A percentile compares a stretch with the other conserved stretches of the same genome.
phyloP scores from a whole-genome alignment of 2,113 vertebrate genomes.

The Malurus elegans region DNA sequence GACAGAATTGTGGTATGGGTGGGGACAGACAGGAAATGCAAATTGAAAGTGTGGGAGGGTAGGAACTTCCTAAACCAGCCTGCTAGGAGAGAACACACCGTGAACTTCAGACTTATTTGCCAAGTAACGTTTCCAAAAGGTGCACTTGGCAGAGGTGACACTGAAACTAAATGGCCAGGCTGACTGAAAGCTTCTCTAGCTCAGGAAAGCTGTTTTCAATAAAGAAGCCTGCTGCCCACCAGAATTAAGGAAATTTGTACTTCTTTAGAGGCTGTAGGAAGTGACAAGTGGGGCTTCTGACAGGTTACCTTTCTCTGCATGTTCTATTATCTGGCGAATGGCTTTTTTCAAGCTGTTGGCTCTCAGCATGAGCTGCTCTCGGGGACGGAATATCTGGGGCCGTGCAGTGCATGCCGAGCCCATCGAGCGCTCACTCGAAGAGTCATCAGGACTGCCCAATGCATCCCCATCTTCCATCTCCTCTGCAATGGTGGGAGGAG shows the following conservation, averaged over 20 bases:
- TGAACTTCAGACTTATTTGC: neutral
- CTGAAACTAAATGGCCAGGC: neutral
- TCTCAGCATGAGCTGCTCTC: slow-evolving; percentile 95
- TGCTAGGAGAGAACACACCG: neutral
- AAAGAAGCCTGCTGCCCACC: neutral
- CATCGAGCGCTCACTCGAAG: slow-evolving; percentile 35
- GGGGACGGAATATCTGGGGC: slow-evolving; percentile 86
- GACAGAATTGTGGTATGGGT: slow-evolving; percentile 1
- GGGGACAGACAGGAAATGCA: slow-evolving; percentile 13
- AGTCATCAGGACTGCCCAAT: slow-evolving; percentile 44
- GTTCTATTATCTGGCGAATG: slow-evolving; percentile 96
- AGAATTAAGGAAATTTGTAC: neutral
- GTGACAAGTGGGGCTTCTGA: neutral
- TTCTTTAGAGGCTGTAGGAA: neutral
- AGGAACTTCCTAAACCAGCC: slow-evolving; percentile 2
- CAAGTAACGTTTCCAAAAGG: neutral
- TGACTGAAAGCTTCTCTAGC: neutral
- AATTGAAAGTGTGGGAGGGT: neutral
- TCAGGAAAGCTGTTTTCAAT: neutral
- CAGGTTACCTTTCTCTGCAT: slow-evolving; percentile 89
- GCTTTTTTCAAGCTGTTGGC: slow-evolving; percentile 98
- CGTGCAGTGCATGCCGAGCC: slow-evolving; percentile 72
- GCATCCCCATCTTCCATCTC: slow-evolving; percentile 85
- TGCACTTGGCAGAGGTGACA: neutral
- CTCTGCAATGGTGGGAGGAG: slow-evolving; percentile 90